Base-by-base conservation (phyloP, 2,797 vertebrate species). In the Anguilla marmorata region DNA sequence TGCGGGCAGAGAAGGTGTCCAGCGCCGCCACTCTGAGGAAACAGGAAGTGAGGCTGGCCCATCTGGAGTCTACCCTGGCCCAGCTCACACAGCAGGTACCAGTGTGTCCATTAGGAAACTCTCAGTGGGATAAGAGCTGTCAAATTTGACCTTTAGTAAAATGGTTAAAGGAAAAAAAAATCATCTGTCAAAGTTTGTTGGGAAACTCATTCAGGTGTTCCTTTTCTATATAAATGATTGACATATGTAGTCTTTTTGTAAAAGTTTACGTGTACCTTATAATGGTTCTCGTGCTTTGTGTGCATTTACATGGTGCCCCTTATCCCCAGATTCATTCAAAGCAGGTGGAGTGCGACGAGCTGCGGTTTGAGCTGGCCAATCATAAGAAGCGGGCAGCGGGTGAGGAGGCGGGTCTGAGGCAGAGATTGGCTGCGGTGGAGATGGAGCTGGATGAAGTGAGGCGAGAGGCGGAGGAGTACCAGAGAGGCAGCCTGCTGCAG, bases 41-140 rank as follows among this genome's bases (percentile, higher is more conserved):
- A 88, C 92, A 93, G 58, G 89, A 94, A 88, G 89, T 92, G 85
- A 94, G 91, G 88, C 90, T 91, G 19, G 48, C 85, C 52, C 92
- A 93, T 50, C 24, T 93, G 85, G 94, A 94, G 88, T 90, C 92
- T 88, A 19, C 92, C 90, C 90, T 93, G 89, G 87, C 90, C 19
- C 89, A 91, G 56, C 92, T 95, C 56, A 91, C 60, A 21, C 92
- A 94, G 86, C 95, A 97, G 97, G 98, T 98, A 94, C 41, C 76
- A 11, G 87, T 30, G 12, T 30, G 50, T 74, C 19, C 58, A 1
- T 63, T 21, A 24, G 9, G 21, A 33, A 74, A 74, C 72, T 37
- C 69, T 74, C n/a, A 30, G 30, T 33, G 30, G 6, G 63, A 24
- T 9, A 66, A 56, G 12, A 56, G 54, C 54, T 56, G 14, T 19